Evolutionary conservation across 2,888 invertebrate species (phyloP).

Genomic region (Chirona hameri): DNA sequence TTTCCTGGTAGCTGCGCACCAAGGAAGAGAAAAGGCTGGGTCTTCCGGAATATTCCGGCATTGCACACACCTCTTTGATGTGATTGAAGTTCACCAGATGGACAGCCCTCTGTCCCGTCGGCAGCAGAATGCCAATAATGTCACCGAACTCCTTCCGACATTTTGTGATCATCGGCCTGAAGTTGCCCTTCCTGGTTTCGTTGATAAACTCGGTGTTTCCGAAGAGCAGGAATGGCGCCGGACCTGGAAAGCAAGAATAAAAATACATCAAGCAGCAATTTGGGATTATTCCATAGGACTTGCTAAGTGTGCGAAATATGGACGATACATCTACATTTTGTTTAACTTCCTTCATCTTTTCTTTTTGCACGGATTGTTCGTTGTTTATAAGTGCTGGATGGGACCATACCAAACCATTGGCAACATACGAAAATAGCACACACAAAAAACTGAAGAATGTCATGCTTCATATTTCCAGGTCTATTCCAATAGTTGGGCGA

Average conservation of each 20-base stretch:
- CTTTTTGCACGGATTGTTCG: too few species aligned
- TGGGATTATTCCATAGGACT: too few species aligned
- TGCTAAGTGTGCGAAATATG: too few species aligned
- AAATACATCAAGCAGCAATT: too few species aligned
- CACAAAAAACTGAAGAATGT: too few species aligned
- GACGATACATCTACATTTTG: too few species aligned
- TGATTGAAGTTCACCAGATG: background rate
- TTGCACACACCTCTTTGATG: background rate
- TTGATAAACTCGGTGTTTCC: background rate
- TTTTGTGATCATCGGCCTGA: background rate
- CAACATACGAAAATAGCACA: too few species aligned
- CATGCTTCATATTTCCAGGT: too few species aligned
- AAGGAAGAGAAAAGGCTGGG: background rate
- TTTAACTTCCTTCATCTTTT: too few species aligned
- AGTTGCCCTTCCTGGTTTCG: background rate
- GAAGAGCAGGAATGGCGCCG: background rate
- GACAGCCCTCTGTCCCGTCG: background rate
- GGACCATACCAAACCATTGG: too few species aligned
- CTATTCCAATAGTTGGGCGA: too few species aligned
- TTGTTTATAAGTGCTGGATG: too few species aligned
- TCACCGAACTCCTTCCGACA: background rate
- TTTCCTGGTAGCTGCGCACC: background rate
- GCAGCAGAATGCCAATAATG: background rate
- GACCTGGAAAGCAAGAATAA: background rate
- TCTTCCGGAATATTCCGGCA: background rate